phyloP scores from a whole-genome alignment of 1,140 invertebrate species.

The Elysia chlorotica region DNA sequence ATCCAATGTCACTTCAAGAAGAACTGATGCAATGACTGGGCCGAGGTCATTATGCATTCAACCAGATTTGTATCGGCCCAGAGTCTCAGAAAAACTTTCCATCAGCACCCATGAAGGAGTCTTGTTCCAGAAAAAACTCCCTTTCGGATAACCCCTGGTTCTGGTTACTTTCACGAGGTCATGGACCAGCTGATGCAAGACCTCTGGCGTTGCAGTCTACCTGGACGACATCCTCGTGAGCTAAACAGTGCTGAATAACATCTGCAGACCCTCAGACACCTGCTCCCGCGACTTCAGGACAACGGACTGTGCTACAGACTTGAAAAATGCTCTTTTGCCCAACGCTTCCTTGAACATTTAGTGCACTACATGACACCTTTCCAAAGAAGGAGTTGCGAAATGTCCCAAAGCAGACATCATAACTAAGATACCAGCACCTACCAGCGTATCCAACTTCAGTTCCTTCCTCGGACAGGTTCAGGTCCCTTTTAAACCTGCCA shows the following conservation, averaged over 20 bases:
- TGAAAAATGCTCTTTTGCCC: not conserved
- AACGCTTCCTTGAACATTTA: not conserved
- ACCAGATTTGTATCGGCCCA: not conserved
- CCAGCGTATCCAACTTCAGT: not conserved
- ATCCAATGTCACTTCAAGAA: not conserved
- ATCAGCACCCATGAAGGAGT: not conserved
- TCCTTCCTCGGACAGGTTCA: not conserved
- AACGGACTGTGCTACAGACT: not conserved
- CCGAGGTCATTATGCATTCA: not conserved
- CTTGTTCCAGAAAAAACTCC: not conserved
- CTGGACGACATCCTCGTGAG: not conserved
- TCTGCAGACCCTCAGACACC: not conserved
- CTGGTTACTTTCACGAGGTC: not conserved
- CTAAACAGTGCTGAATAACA: not conserved
- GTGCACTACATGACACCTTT: not conserved
- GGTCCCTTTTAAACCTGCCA: too few relatives aligned
- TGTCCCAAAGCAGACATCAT: not conserved
- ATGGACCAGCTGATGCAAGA: not conserved
- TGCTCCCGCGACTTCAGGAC: not conserved
- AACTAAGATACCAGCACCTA: not conserved
- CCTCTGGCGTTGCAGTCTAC: not conserved
- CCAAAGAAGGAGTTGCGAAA: not conserved
- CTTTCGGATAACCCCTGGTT: not conserved
- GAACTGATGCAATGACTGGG: not conserved
- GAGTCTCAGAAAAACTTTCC: not conserved